Base-by-base conservation (phyloP, 2,888 invertebrate species). In the Meiosimyza decipiens region DNA sequence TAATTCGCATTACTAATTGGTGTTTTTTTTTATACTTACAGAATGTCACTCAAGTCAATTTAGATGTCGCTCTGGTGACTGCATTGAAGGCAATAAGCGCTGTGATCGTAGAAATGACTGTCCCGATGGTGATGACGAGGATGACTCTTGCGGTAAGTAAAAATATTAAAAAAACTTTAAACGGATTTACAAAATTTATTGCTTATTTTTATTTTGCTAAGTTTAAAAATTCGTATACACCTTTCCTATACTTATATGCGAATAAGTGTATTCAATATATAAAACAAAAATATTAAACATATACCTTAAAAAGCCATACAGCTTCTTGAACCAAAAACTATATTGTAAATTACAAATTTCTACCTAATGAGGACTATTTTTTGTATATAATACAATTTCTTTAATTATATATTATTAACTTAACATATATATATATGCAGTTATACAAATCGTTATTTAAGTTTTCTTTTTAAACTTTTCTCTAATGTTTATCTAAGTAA, bases 81-180 rank as follows among this genome's bases (percentile, higher is more conserved):
- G 93, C 84, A 90, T 93, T 76, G 88, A 89, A 54, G 81, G 79
- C 57, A 84, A 82, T 72, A 83, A 82, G 65, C 87, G 87, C 50
- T 92, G 92, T 85, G 88, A 92, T 80, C 87, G 88, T 50, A 67
- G 80, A 5, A 62, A 57, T 16, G 89, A 92, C 77, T 92, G 92
- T 81, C 80, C 82, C 40, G 91, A 92, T 77, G 87, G 88, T 64
- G 90, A 91, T 40, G 93, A 93, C 83, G 93, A 93, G 84, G 79
- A 79, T 74, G 80, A 81, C 6, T 81, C 82, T 71, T 87, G 87
- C 79, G 82, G 87, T 87, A 85, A 86, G 87, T 86, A 54, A 11
- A 49, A 64, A 28, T 33, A 2, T 18, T 54, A 13, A 49, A 47
- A 28, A 40, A 40, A 40, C 6, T 40, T 40, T 40, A 40, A 40